Conservation (phyloP, 2,113 vertebrate genomes). For the Ptilonorhynchus violaceus region DNA sequence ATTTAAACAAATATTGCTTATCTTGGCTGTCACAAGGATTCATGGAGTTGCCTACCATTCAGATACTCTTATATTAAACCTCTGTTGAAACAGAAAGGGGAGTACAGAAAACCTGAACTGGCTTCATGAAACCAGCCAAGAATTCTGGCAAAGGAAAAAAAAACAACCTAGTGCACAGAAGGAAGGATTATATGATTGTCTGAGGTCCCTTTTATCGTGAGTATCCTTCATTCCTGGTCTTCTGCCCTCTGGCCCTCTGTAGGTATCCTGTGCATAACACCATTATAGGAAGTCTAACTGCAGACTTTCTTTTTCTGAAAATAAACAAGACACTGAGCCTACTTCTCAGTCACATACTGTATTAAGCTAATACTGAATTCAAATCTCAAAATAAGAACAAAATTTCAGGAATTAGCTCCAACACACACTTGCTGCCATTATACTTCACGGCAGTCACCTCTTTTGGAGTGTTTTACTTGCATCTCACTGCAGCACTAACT, state of each 20-base stretch:
- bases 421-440: background rate
- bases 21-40: background rate
- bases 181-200: background rate
- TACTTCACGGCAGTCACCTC: background rate
- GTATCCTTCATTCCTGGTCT: background rate
- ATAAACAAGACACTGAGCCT: background rate
- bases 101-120: background rate
- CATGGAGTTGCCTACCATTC: background rate
- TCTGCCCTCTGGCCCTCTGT: background rate
- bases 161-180: background rate
- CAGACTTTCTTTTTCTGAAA: background rate
- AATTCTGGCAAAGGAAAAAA: background rate
- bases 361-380: background rate
- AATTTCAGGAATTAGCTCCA: background rate
- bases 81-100: background rate
- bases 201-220: background rate
- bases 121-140: background rate
- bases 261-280: accelerated
- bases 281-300: background rate
- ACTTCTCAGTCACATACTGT: background rate
- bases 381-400: background rate
- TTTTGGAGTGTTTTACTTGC: background rate
- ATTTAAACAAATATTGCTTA: background rate
- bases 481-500: background rate
- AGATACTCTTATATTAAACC: background rate